Percentiles rank a stretch among this genome's conserved stretches.
Conservation (phyloP, 2,113 vertebrate species). For the Nesoenas mayeri region DNA sequence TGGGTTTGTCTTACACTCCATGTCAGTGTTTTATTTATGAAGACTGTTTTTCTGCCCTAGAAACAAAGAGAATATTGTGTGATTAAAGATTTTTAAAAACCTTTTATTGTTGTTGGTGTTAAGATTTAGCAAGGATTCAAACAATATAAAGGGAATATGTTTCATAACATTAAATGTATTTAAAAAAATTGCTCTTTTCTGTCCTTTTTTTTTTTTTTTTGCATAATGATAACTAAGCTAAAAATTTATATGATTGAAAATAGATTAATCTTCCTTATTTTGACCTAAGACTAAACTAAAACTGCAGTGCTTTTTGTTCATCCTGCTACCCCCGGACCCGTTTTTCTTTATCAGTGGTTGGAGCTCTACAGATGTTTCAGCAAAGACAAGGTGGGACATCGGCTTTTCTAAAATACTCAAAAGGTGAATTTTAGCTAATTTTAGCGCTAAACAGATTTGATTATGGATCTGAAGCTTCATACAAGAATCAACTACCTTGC, state of each 20-base stretch:
- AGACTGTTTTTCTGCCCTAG: conserved; percentile 26
- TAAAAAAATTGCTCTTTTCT: background rate
- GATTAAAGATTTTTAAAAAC: background rate
- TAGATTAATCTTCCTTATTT: background rate
- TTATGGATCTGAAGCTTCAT: background rate
- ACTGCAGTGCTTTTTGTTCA: background rate
- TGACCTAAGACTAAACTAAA: background rate
- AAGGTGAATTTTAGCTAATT: background rate
- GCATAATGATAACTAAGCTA: background rate
- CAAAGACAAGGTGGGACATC: background rate
- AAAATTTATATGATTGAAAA: background rate
- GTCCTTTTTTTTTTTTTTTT: background rate
- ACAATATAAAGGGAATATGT: background rate
- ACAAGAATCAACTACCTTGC: background rate
- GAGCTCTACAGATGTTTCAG: background rate
- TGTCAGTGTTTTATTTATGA: conserved; percentile 69
- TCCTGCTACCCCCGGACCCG: background rate
- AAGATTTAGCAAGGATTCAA: conserved; percentile 19
- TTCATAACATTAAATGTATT: conserved; percentile 63
- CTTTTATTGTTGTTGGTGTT: conserved; percentile 18
- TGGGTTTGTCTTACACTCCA: conserved; percentile 39
- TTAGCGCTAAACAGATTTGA: background rate
- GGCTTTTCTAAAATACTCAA: background rate
- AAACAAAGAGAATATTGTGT: background rate
- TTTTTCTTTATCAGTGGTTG: background rate